phyloP scores from a whole-genome alignment of 2,888 invertebrate species.

The Gonocerus acuteangulatus region DNA sequence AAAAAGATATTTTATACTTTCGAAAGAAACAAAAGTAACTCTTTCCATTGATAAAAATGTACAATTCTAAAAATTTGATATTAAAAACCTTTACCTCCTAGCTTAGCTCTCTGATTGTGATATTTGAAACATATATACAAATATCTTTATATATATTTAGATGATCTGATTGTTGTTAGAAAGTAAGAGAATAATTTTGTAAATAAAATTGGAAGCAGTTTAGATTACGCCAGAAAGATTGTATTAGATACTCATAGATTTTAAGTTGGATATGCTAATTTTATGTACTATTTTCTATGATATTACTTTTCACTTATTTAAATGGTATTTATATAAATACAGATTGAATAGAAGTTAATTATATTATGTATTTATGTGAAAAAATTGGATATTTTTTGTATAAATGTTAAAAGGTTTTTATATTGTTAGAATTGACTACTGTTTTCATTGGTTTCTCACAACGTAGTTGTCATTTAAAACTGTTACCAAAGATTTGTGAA shows the following conservation, averaged over 20 bases:
- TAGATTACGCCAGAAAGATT: neutral
- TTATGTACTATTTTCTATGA: too few relatives aligned
- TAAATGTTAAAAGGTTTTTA: neutral
- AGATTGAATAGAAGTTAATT: neutral
- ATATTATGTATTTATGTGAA: neutral
- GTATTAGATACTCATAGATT: conserved; percentile 10
- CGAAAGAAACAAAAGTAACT: neutral
- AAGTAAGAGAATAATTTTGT: conserved; percentile 3
- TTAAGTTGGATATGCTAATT: neutral
- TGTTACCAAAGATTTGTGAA: conserved; percentile 31
- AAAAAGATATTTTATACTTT: neutral
- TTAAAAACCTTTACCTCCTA: neutral
- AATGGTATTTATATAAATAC: neutral
- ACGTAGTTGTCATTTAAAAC: conserved; percentile 21
- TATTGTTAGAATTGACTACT: neutral
- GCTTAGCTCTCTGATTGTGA: conserved; percentile 19
- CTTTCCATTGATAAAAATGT: neutral
- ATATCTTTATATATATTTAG: neutral
- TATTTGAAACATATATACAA: neutral
- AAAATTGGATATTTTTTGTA: neutral
- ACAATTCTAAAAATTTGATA: neutral
- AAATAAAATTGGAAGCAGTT: neutral
- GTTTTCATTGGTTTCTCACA: conserved; percentile 4
- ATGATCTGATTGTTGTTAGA: conserved; percentile 21
- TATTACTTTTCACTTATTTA: neutral